A percentile compares a stretch with the other conserved stretches of the same genome.
phyloP scores from a whole-genome alignment of 2,113 vertebrate genomes.

The Sylvilagus bachmani region DNA sequence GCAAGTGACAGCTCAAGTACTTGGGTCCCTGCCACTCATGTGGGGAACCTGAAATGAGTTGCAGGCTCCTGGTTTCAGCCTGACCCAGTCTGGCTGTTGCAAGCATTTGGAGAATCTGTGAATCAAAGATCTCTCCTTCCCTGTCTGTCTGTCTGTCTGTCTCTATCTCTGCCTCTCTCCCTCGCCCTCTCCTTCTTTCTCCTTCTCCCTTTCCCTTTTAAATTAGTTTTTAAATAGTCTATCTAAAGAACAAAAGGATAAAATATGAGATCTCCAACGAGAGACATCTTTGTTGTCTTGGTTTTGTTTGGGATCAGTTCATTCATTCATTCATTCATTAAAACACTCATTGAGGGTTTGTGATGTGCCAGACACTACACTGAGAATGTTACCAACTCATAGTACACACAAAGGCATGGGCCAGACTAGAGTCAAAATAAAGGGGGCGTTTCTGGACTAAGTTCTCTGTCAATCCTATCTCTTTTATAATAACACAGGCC shows the following conservation, averaged over 20 bases:
- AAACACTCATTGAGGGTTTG: constrained; percentile 37
- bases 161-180: no score
- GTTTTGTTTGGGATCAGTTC: not conserved
- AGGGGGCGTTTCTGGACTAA: constrained; percentile 59
- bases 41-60: no score
- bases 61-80: no score
- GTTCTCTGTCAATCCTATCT: constrained; percentile 70
- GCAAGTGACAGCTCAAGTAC: no score
- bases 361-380: not conserved
- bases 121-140: no score
- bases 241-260: not conserved
- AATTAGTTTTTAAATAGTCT: not conserved
- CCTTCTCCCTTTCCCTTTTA: no score
- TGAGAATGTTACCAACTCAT: not conserved
- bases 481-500: constrained; percentile 74
- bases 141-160: no score
- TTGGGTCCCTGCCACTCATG: no score
- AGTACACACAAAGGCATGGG: not conserved
- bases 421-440: constrained; percentile 14
- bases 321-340: constrained; percentile 21
- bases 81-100: no score
- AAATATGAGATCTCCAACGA: constrained; percentile 48
- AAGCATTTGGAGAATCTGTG: no score
- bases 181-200: no score
- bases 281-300: not conserved